Conservation (phyloP, 2,888 invertebrate genomes). For the Diarsia rubi region DNA sequence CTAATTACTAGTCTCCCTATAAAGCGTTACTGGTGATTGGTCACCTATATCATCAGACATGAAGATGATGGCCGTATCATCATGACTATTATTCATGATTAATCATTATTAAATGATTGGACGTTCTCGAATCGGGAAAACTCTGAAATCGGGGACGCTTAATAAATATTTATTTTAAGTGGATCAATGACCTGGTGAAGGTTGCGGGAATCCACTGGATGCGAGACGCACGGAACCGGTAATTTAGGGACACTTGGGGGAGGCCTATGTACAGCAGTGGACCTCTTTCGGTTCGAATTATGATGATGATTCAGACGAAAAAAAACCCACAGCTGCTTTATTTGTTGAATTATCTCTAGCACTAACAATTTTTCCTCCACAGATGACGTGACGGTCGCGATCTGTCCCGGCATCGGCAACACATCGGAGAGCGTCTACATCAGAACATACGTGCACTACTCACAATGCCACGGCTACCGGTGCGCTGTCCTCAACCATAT, state of each 20-base stretch:
- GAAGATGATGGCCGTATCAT: background rate
- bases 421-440: conserved; percentile 98
- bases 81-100: background rate
- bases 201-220: too few species aligned
- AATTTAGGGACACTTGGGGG: too few species aligned
- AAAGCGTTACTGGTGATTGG: background rate
- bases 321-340: background rate
- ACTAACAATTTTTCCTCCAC: conserved; percentile 8
- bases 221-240: too few species aligned
- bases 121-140: background rate
- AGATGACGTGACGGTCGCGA: conserved; percentile 97
- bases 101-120: too few species aligned
- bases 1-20: too few species aligned
- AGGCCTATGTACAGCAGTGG: too few species aligned
- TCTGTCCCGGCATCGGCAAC: conserved; percentile 98
- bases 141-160: background rate
- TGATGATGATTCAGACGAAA: background rate
- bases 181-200: too few species aligned
- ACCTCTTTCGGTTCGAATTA: too few species aligned
- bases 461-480: conserved; percentile 97
- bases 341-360: background rate
- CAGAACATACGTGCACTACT: conserved; percentile 97
- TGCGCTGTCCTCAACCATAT: conserved; percentile 98
- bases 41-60: background rate
- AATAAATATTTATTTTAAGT: too few species aligned